These are phyloP conservation scores for Monoplex corrugatus DNA, from an alignment of 2,888 invertebrate genomes.

Conservation along the genomic window DNA sequence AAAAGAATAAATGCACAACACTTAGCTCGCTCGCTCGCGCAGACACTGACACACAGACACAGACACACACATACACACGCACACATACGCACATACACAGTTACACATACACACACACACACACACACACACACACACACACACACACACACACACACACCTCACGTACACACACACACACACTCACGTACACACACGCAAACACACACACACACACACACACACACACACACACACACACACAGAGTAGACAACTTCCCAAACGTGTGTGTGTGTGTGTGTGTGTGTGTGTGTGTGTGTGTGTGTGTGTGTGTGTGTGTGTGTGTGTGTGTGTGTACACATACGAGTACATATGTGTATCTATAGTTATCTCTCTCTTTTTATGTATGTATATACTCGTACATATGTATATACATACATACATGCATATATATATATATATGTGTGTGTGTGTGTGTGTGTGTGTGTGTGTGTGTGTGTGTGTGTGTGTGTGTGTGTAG, in stretches of 20 bases:
- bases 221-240: background rate
- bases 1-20: too few species aligned
- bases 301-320: conserved; percentile 5
- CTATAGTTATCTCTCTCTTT: background rate
- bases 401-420: background rate
- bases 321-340: conserved; percentile 10
- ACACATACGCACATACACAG: background rate
- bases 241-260: background rate
- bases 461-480: conserved; percentile 26
- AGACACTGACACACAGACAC: background rate
- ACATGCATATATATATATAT: background rate
- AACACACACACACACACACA: background rate
- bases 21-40: too few species aligned
- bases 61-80: background rate
- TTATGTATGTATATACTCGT: background rate
- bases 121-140: background rate
- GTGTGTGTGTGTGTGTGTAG: conserved; percentile 24
- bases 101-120: background rate
- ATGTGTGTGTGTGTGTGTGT: background rate
- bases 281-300: conserved; percentile 40
- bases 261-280: conserved; percentile 15
- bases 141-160: background rate
- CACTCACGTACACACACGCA: background rate
- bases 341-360: background rate
- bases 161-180: background rate